phyloP scores from a whole-genome alignment of 1,140 invertebrate species.

The Saxidomus purpurata region DNA sequence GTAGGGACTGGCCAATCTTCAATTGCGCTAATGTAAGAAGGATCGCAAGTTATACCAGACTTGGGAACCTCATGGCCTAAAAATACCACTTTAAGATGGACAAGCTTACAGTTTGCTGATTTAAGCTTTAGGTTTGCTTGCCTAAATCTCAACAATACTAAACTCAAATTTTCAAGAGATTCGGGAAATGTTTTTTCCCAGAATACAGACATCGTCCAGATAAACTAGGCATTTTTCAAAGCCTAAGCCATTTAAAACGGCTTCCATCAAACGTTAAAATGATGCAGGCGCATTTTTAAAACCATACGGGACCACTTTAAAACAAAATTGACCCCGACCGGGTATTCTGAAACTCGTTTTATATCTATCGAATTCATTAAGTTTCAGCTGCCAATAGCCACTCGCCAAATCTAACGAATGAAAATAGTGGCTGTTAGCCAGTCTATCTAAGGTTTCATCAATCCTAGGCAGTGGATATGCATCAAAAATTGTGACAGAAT shows the following conservation, averaged over 20 bases:
- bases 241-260: no score
- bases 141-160: no score
- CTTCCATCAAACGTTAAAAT: no score
- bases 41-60: constrained; percentile 72
- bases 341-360: no score
- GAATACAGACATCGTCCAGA: no score
- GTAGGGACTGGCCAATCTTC: constrained; percentile 78
- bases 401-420: constrained; percentile 14
- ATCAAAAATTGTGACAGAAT: constrained; percentile 63
- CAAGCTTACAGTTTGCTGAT: constrained; percentile 35
- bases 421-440: constrained; percentile 28
- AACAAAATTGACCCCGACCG: no score
- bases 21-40: constrained; percentile 82
- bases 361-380: no score
- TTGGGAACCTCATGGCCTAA: background rate
- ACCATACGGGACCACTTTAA: no score
- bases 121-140: no score
- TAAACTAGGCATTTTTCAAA: no score
- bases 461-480: no score
- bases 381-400: constrained; percentile 41
- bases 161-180: constrained; percentile 3
- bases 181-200: constrained; percentile 38
- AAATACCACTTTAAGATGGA: constrained; percentile 3
- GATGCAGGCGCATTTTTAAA: constrained; percentile 66
- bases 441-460: no score